These are phyloP conservation scores for Clavelina lepadiformis DNA, from an alignment of 23 tunicate species.

Conservation along the genomic window DNA sequence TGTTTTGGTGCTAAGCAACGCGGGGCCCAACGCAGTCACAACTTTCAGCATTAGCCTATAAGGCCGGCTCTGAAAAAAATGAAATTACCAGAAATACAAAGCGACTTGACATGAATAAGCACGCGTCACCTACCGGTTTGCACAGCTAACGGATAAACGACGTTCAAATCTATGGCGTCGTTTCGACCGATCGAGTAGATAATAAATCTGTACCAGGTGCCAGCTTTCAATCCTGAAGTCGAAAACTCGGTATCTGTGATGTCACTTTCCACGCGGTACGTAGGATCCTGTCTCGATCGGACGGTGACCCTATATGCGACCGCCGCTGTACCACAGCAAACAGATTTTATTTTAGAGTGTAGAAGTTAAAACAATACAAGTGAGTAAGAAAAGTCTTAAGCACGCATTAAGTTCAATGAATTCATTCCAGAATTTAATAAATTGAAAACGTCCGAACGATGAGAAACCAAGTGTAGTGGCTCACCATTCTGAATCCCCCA, in stretches of 20 bases:
- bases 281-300: slow-evolving; percentile 3
- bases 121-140: slow-evolving; percentile 41
- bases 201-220: slow-evolving; percentile 36
- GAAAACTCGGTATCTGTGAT: slow-evolving; percentile 1
- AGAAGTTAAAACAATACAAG: no score
- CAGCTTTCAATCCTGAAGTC: slow-evolving; percentile 17
- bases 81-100: no score
- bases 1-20: not conserved
- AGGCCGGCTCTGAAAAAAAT: no score
- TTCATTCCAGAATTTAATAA: no score
- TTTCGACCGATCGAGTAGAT: slow-evolving; percentile 48
- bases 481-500: slow-evolving; percentile 29
- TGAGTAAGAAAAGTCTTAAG: no score
- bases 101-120: no score
- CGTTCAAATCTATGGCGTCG: slow-evolving; percentile 23
- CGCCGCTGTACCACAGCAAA: slow-evolving; percentile 53
- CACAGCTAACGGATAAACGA: slow-evolving; percentile 20
- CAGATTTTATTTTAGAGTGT: no score
- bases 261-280: not conserved
- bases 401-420: no score
- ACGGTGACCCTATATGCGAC: slow-evolving; percentile 9
- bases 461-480: no score
- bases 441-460: no score
- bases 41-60: no score
- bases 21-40: not conserved